A percentile compares a stretch with the other conserved stretches of the same genome.
Conservation (phyloP, 2,888 invertebrate species). For the Orthonevra nobilis region DNA sequence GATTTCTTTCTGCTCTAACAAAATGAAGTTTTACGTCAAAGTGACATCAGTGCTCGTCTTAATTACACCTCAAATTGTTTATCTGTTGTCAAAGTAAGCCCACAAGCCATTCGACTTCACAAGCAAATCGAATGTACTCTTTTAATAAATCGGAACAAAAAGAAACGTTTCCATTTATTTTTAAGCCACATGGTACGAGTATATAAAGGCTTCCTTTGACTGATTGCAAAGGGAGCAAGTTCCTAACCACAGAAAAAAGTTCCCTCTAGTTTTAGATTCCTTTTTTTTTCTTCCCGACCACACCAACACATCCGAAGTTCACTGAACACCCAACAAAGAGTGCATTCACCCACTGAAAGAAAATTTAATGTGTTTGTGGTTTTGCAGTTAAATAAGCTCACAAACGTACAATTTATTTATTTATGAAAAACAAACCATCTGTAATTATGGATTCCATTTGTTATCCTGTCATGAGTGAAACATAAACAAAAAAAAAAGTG, state of each 20-base stretch:
- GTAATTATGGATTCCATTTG: conserved; percentile 43
- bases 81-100: no score
- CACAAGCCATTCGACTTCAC: no score
- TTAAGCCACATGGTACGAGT: neutral
- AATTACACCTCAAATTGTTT: no score
- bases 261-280: neutral
- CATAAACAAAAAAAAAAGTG: neutral
- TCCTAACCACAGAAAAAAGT: no score
- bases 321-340: conserved; percentile 1
- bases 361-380: conserved; percentile 44
- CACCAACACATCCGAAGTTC: neutral
- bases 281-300: neutral
- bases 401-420: neutral
- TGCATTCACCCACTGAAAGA: conserved; percentile 29
- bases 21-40: no score
- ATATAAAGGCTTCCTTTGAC: neutral
- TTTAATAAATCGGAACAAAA: no score
- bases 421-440: conserved; percentile 6
- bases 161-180: no score
- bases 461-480: neutral
- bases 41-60: no score
- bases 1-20: no score
- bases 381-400: conserved; percentile 14
- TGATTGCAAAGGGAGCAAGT: neutral
- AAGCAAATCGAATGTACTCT: no score